phyloP scores from a whole-genome alignment of 2,113 vertebrate genomes.

The Murina feae region DNA sequence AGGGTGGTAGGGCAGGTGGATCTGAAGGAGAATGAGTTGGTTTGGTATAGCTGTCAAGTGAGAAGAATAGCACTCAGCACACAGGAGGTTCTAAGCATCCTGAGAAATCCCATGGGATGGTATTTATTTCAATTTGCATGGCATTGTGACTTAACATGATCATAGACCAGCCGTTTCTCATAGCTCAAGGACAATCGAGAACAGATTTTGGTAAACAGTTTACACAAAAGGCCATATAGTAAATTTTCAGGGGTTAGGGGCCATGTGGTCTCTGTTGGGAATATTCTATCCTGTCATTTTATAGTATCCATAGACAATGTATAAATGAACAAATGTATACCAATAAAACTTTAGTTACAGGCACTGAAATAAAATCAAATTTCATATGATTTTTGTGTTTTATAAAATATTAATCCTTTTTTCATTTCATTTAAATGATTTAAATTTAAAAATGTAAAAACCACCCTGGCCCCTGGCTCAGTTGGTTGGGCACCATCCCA shows the following conservation, averaged over 20 bases:
- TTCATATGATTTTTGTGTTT: background rate
- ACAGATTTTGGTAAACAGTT: background rate
- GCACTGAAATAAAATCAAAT: background rate
- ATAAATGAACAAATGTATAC: background rate
- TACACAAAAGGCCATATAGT: background rate
- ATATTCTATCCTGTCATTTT: background rate
- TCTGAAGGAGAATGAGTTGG: background rate
- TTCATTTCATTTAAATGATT: background rate
- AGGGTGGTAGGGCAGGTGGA: rapidly evolving
- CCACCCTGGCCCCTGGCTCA: no score
- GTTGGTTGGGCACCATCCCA: background rate
- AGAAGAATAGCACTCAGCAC: no score
- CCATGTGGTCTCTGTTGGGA: background rate
- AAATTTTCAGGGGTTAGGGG: background rate
- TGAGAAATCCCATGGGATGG: rapidly evolving
- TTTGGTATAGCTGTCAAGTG: background rate
- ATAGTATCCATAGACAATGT: background rate
- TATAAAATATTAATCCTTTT: background rate
- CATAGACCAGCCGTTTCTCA: background rate
- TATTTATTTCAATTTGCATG: background rate
- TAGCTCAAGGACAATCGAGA: background rate
- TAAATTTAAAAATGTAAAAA: background rate
- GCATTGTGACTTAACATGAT: background rate
- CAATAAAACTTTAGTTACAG: background rate
- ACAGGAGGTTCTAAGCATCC: background rate